Percentiles rank a stretch among this genome's conserved stretches.
phyloP scores from a whole-genome alignment of 2,888 invertebrate genomes.

The Heliconius erato region DNA sequence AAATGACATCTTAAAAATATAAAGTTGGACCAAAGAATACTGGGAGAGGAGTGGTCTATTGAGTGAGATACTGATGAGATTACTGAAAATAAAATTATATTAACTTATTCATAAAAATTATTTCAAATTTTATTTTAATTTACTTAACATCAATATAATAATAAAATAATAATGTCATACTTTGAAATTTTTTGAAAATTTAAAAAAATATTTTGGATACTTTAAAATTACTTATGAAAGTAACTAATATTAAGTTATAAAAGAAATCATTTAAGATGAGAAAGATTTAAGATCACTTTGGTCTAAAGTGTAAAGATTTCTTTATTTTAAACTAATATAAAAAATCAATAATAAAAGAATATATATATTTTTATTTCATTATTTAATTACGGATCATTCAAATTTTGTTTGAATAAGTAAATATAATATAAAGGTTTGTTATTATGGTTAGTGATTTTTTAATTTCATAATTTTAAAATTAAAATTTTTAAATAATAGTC shows the following conservation, averaged over 20 bases:
- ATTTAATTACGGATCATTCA: neutral
- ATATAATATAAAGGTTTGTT: neutral
- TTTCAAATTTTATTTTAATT: too few relatives aligned
- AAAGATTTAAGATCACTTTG: too few relatives aligned
- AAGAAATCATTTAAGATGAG: too few relatives aligned
- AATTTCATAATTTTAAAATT: conserved; percentile 12
- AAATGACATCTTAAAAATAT: neutral
- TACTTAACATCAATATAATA: too few relatives aligned
- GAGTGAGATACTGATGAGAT: neutral
- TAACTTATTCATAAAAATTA: neutral
- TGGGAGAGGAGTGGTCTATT: neutral
- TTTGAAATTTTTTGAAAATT: too few relatives aligned
- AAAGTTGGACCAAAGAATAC: conserved; percentile 12
- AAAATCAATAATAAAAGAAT: too few relatives aligned
- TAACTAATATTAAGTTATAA: too few relatives aligned
- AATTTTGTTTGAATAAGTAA: neutral
- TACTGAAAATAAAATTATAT: neutral
- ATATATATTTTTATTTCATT: neutral
- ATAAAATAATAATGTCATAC: too few relatives aligned
- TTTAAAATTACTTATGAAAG: too few relatives aligned
- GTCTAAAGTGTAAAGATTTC: too few relatives aligned
- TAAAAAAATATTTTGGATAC: too few relatives aligned
- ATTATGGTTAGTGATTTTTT: conserved; percentile 31
- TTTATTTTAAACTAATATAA: too few relatives aligned
- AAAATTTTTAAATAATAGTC: neutral